Evolutionary conservation across 2,888 invertebrate species (phyloP), one percentile per base, ranked within the genome.

Genomic region (Timema cristinae): DNA sequence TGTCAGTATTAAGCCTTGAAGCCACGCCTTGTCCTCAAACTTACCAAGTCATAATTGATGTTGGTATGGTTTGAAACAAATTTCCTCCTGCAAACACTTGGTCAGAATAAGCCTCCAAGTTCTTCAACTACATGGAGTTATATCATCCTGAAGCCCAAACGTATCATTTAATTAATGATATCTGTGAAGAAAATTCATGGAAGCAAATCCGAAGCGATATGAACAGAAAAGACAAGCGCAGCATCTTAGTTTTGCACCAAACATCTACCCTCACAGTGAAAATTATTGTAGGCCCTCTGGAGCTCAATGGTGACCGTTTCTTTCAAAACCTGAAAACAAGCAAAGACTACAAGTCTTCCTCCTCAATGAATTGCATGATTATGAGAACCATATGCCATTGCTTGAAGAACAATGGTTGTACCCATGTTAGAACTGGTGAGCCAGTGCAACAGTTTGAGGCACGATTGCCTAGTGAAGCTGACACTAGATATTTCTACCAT

Each of bases 31-130:
- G 1, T 59, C 59, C 59, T 8, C 59, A 8, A 59, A 0, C 15
- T 15, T 13, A n/a, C 15, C 15, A n/a, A 9, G 59, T 13, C 59
- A 13, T n/a, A 15, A 59, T n/a, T 16, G 59, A 59, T 59, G 59
- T n/a, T 59, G n/a, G 59, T 59, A 59, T n/a, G 59, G 59, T 59
- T 15, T 13, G 59, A n/a, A 59, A 59, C 32, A 59, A n/a, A 59
- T 13, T 59, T 32, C 59, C 59, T 4, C 59, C 56, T 32, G 32
- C 32, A 32, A 59, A n/a, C 9, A 59, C 13, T 59, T 59, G 59
- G n/a, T 16, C n/a, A 16, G 9, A 59, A 59, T 59, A 16, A 6
- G n/a, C 59, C 9, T 8, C 32, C 13, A 32, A 2, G 15, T 6
- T 54, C 15, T 59, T 59, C 32, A 15, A 9, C 16, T 59, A 59